Evolutionary conservation across 2,113 vertebrate genomes (phyloP).

Genomic region (Rhabdomys dilectus): DNA sequence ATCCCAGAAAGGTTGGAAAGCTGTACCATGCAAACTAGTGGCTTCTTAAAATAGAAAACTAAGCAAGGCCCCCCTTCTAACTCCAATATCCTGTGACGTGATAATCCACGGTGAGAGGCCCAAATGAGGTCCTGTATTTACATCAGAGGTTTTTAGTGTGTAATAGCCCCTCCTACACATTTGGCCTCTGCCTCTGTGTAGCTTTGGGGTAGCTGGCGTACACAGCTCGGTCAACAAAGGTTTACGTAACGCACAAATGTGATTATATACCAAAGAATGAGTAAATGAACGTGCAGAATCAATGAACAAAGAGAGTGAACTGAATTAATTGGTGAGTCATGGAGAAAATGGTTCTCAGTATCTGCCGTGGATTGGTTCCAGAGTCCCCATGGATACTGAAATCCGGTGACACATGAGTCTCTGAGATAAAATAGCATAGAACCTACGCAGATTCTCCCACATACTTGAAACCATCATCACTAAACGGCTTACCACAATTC

Average conservation of each 20-base stretch:
- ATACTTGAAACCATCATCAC: background rate
- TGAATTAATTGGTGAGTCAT: background rate
- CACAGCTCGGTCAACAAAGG: background rate
- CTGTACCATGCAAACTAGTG: background rate
- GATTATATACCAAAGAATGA: background rate
- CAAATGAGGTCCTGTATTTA: background rate
- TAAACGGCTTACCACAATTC: background rate
- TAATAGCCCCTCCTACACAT: no score
- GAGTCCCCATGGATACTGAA: background rate
- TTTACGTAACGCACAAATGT: background rate
- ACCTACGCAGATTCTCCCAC: background rate
- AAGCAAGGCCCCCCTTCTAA: background rate
- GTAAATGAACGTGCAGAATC: background rate
- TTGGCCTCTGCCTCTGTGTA: background rate
- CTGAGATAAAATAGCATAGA: background rate
- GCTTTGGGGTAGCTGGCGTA: background rate
- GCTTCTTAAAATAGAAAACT: background rate
- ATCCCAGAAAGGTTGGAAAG: background rate
- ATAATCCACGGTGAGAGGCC: background rate
- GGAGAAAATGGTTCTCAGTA: background rate
- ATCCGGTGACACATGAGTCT: background rate
- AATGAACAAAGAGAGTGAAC: background rate
- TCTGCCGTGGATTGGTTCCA: background rate
- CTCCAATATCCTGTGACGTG: background rate
- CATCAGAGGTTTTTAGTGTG: background rate